A percentile compares a stretch with the other conserved stretches of the same genome.
These are phyloP conservation scores for Rhodeus uyekii DNA, from an alignment of 2,797 vertebrate genomes.

Conservation along the genomic window DNA sequence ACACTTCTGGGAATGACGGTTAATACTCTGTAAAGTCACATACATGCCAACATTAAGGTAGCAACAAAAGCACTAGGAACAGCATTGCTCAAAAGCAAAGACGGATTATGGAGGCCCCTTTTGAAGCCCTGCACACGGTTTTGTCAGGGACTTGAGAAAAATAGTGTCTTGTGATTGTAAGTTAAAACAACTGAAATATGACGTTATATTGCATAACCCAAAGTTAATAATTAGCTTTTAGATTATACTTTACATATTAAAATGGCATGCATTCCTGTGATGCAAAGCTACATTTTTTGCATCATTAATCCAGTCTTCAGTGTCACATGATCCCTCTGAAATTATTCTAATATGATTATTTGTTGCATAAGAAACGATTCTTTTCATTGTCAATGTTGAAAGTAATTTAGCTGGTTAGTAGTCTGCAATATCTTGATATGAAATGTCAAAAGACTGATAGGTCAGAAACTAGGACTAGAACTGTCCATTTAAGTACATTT, in stretches of 20 bases:
- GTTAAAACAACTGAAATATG: background rate
- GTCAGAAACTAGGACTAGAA: background rate
- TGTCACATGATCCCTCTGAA: background rate
- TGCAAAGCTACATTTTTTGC: background rate
- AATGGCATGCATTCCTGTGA: background rate
- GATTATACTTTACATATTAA: background rate
- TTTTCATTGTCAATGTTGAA: background rate
- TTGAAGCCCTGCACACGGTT: background rate
- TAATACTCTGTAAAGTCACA: no score
- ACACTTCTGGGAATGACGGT: conserved; percentile 19
- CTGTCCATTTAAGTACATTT: no score
- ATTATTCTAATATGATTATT: background rate
- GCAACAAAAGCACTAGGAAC: background rate
- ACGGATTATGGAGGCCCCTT: background rate
- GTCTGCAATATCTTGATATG: background rate
- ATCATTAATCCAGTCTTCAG: background rate
- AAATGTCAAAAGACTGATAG: background rate
- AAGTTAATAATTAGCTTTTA: background rate
- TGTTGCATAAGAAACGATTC: background rate
- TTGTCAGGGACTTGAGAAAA: background rate
- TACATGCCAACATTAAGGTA: conserved; percentile 6
- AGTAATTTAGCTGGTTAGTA: background rate
- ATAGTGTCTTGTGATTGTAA: background rate
- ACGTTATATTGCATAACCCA: background rate
- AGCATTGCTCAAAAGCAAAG: background rate